Evolutionary conservation across 2,113 vertebrate species (phyloP).

Genomic region (Thamnophis sirtalis): DNA sequence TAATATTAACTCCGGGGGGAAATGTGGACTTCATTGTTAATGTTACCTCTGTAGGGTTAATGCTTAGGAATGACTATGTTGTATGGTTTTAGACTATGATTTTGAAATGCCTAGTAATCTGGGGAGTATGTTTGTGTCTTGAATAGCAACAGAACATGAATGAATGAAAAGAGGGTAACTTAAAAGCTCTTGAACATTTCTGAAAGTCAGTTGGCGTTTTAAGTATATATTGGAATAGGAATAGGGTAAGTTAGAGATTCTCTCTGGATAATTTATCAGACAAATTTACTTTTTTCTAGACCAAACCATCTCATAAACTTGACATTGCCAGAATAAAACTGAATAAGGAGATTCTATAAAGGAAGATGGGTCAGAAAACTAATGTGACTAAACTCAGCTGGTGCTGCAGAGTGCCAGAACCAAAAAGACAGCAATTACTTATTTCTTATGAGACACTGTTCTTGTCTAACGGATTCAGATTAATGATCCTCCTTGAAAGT

Average conservation of each 20-base stretch:
- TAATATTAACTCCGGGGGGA: background rate
- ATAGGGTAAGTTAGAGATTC: background rate
- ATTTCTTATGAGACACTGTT: background rate
- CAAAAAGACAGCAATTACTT: background rate
- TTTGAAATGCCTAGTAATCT: background rate
- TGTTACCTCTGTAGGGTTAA: background rate
- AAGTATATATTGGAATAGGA: background rate
- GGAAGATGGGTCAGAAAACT: background rate
- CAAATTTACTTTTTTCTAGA: background rate
- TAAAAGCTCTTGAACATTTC: background rate
- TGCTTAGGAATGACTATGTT: background rate
- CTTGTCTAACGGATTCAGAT: background rate
- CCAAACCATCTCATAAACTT: background rate
- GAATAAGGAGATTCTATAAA: background rate
- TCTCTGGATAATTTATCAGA: background rate
- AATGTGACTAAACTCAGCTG: background rate
- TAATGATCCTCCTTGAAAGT: background rate
- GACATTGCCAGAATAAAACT: background rate
- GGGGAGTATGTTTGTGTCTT: background rate
- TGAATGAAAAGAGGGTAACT: background rate
- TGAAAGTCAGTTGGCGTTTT: background rate
- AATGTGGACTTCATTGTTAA: background rate
- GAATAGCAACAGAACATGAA: background rate
- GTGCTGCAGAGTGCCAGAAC: background rate
- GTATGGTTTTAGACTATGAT: background rate